phyloP scores from a whole-genome alignment of 2,888 invertebrate genomes.

The Buathra laborator region DNA sequence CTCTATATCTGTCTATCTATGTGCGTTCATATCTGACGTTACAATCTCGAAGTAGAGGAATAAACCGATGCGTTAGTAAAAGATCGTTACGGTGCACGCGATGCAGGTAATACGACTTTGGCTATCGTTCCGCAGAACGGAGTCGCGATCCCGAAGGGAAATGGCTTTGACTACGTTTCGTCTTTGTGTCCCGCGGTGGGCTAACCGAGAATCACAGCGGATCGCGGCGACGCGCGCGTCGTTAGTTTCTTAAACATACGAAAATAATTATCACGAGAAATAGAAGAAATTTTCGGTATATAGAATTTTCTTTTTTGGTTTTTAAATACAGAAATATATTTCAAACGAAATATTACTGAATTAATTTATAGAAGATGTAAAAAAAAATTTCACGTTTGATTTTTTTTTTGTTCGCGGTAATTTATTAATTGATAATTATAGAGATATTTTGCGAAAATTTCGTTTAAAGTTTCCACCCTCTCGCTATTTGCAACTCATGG shows the following conservation, averaged over 20 bases:
- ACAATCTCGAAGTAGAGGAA: conserved; percentile 59
- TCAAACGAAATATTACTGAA: too few species aligned
- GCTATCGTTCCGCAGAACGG: background rate
- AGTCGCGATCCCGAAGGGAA: conserved; percentile 11
- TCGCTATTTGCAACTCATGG: conserved; percentile 65
- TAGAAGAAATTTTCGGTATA: background rate
- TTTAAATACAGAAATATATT: background rate
- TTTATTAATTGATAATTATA: background rate
- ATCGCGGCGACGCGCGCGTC: conserved; percentile 44
- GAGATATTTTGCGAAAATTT: conserved; percentile 47
- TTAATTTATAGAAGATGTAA: too few species aligned
- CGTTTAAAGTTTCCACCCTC: conserved; percentile 52
- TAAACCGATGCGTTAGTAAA: conserved; percentile 58
- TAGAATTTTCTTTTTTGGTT: background rate
- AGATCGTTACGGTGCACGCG: conserved; percentile 61
- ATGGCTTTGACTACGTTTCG: conserved; percentile 11
- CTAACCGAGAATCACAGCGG: conserved; percentile 1
- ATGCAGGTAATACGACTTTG: conserved; percentile 51
- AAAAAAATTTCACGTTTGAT: too few species aligned
- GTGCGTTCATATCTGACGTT: conserved; percentile 55
- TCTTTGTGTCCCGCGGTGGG: conserved; percentile 25
- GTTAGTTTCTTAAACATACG: conserved; percentile 5
- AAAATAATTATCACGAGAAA: background rate
- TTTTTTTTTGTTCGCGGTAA: too few species aligned
- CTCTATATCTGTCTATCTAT: conserved; percentile 34